phyloP scores from a whole-genome alignment of 2,797 vertebrate genomes.

The Gymnopithys bicolor region DNA sequence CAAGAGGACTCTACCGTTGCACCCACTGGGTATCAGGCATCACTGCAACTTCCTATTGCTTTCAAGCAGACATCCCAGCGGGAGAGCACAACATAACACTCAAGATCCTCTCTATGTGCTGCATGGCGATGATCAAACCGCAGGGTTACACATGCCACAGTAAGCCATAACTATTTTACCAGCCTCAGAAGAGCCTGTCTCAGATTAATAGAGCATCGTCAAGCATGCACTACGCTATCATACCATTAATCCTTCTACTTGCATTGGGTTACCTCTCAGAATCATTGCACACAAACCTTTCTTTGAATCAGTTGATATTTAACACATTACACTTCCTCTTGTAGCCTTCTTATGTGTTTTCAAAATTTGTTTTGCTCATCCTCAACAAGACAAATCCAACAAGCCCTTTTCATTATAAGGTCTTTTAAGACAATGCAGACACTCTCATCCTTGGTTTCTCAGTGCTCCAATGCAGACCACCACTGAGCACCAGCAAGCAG shows the following conservation, averaged over 20 bases:
- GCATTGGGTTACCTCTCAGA: neutral
- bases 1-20: neutral
- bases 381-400: neutral
- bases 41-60: neutral
- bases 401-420: accelerated
- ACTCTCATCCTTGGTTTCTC: neutral
- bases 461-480: neutral
- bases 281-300: neutral
- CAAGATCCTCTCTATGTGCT: accelerated
- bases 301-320: neutral
- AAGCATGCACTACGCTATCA: accelerated
- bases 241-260: neutral
- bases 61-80: neutral
- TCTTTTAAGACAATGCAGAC: accelerated
- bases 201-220: accelerated
- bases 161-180: neutral
- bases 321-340: neutral
- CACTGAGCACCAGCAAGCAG: neutral
- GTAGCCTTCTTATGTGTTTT: accelerated
- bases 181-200: neutral
- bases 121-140: accelerated
- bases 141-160: neutral
- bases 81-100: neutral
- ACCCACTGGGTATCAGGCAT: neutral
- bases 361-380: neutral